phyloP scores from a whole-genome alignment of 2,797 vertebrate genomes.

The Chiroxiphia lanceolata region DNA sequence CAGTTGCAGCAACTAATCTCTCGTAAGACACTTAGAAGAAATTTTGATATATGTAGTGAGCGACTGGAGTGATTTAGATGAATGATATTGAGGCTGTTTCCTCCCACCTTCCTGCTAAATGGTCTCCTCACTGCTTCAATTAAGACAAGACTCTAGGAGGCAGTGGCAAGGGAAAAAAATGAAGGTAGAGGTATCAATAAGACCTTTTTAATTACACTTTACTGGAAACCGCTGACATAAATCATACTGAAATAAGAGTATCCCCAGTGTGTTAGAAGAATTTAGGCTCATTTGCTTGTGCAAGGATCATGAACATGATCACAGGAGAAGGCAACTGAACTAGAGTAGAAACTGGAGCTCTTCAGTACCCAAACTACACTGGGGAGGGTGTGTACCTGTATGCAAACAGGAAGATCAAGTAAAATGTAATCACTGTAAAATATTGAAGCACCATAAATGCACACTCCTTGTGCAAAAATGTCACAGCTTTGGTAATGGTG shows the following conservation, averaged over 20 bases:
- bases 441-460: neutral
- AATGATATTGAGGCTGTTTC: slow-evolving; percentile 41
- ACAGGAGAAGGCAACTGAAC: neutral
- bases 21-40: neutral
- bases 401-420: neutral
- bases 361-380: neutral
- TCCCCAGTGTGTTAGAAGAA: neutral
- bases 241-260: neutral
- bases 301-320: neutral
- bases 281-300: neutral
- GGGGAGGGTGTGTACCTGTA: rapidly evolving
- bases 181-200: neutral
- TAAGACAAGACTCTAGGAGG: slow-evolving; percentile 21
- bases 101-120: slow-evolving; percentile 53
- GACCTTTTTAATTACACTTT: slow-evolving; percentile 25
- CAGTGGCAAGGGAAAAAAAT: neutral
- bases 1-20: neutral
- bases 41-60: slow-evolving; percentile 48
- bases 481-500: neutral
- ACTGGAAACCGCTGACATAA: neutral
- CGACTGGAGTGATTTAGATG: slow-evolving; percentile 42
- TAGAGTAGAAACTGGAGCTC: neutral
- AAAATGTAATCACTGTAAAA: neutral
- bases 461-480: neutral
- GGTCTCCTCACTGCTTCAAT: slow-evolving; percentile 41